A percentile compares a stretch with the other conserved stretches of the same genome.
Evolutionary conservation across 2,888 invertebrate genomes (phyloP).

Genomic region (Tetranychus piercei): DNA sequence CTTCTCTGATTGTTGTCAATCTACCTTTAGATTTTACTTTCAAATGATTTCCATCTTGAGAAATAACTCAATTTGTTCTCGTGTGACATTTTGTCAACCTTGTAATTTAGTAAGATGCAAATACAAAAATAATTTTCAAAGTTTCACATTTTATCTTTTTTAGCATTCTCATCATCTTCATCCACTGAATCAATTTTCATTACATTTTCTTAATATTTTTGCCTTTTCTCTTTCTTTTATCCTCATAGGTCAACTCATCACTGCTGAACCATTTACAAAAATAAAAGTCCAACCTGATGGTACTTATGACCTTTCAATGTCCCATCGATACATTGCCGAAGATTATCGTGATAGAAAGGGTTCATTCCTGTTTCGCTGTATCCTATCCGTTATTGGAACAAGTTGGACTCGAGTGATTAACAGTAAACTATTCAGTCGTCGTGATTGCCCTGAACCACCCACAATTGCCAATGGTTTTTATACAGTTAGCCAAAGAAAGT

Average conservation of each 20-base stretch:
- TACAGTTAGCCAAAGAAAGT: conserved; percentile 20
- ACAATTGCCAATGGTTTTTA: conserved; percentile 23
- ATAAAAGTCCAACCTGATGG: conserved; percentile 23
- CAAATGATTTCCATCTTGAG: not conserved
- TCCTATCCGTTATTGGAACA: conserved; percentile 26
- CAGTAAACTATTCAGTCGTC: conserved; percentile 26
- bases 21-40: not conserved
- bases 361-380: conserved; percentile 26
- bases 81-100: not conserved
- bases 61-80: not conserved
- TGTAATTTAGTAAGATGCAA: not conserved
- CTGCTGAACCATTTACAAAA: conserved; percentile 25
- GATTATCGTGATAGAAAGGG: conserved; percentile 24
- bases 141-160: too few species aligned
- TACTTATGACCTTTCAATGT: conserved; percentile 26
- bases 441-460: conserved; percentile 24
- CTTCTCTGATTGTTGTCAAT: not conserved
- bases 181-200: too few species aligned
- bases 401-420: conserved; percentile 26
- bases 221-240: not conserved
- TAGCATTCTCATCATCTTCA: too few species aligned
- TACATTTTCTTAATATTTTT: not conserved
- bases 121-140: too few species aligned
- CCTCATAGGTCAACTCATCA: conserved; percentile 19
- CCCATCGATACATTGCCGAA: conserved; percentile 22